Conservation (phyloP, 2,797 vertebrate species). For the Decapterus maruadsi region DNA sequence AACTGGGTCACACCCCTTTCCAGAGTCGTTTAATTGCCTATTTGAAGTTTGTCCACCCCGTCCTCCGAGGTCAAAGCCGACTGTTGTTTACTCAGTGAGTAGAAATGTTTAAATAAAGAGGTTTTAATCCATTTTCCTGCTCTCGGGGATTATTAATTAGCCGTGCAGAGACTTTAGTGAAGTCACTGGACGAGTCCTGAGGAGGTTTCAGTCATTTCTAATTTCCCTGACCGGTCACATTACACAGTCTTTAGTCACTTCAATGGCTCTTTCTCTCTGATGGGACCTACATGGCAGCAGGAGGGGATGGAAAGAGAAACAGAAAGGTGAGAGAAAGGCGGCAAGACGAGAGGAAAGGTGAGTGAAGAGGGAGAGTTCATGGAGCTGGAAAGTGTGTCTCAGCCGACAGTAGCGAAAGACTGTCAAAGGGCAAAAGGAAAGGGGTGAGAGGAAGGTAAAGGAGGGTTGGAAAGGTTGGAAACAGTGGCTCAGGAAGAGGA, state of each 20-base stretch:
- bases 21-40: too few relatives aligned
- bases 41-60: too few relatives aligned
- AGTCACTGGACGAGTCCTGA: background rate
- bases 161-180: too few relatives aligned
- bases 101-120: too few relatives aligned
- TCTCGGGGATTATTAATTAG: too few relatives aligned
- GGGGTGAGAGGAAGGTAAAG: slow-evolving; percentile 57
- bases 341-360: slow-evolving; percentile 28
- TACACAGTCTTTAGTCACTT: slow-evolving; percentile 3
- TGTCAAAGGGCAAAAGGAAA: slow-evolving; percentile 16
- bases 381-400: slow-evolving; percentile 47
- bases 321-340: slow-evolving; percentile 35
- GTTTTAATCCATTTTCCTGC: too few relatives aligned
- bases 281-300: background rate
- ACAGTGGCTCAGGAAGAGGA: slow-evolving; percentile 53
- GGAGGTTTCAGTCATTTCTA: background rate
- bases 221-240: background rate
- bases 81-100: too few relatives aligned
- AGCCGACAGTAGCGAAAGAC: slow-evolving; percentile 24
- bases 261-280: background rate
- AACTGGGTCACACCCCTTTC: too few relatives aligned
- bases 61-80: too few relatives aligned
- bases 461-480: slow-evolving; percentile 65
- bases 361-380: slow-evolving; percentile 19
- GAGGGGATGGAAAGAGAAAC: slow-evolving; percentile 41